Percentiles rank a stretch among this genome's conserved stretches.
phyloP scores from a whole-genome alignment of 2,888 invertebrate genomes.

The Miltochrista miniata region DNA sequence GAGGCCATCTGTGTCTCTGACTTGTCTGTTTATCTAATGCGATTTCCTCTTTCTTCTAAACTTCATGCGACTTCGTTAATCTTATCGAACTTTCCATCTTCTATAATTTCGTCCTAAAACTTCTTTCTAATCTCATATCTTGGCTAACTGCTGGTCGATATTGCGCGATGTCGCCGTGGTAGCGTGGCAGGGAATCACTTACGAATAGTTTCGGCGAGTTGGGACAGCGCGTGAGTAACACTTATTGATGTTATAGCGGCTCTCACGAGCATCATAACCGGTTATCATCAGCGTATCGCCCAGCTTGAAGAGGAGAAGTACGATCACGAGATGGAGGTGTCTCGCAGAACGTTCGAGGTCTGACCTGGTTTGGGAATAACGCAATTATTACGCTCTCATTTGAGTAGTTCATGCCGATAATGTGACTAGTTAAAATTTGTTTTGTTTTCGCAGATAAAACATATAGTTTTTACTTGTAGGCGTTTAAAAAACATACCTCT shows the following conservation, averaged over 20 bases:
- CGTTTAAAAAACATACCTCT: conserved; percentile 61
- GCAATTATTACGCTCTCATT: conserved; percentile 72
- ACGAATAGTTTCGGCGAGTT: conserved; percentile 16
- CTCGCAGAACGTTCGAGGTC: conserved; percentile 98
- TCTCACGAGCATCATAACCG: conserved; percentile 88
- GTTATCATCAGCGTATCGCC: conserved; percentile 92
- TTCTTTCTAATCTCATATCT: conserved; percentile 65
- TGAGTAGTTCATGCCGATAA: conserved; percentile 77
- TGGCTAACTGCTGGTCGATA: conserved; percentile 62
- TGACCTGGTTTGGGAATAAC: conserved; percentile 78
- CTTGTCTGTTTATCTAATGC: conserved; percentile 65
- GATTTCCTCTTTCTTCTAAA: conserved; percentile 66
- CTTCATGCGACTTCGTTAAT: conserved; percentile 67
- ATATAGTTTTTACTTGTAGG: conserved; percentile 65
- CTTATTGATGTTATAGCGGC: conserved; percentile 83
- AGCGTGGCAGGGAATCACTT: conserved; percentile 27
- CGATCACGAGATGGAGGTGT: conserved; percentile 98
- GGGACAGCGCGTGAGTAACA: conserved; percentile 58
- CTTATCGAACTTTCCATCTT: conserved; percentile 63
- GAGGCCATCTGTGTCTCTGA: conserved; percentile 57
- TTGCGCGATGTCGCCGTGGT: conserved; percentile 36
- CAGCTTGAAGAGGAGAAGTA: conserved; percentile 96
- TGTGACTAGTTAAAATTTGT: conserved; percentile 76
- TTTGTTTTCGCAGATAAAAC: conserved; percentile 76
- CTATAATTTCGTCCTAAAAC: conserved; percentile 58